phyloP scores from a whole-genome alignment of 2,888 invertebrate genomes.

The Thera britannica region DNA sequence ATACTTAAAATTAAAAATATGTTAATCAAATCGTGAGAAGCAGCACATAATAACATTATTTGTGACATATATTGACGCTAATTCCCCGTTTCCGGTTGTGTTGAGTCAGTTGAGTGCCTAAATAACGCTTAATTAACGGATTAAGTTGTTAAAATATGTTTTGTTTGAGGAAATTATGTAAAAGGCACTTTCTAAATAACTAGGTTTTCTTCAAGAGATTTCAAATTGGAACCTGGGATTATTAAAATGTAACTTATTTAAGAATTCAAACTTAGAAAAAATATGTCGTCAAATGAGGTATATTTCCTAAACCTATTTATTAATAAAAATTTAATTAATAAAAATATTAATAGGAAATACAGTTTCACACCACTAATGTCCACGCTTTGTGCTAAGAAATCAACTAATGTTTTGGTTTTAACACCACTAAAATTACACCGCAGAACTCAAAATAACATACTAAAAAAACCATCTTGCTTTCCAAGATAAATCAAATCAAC shows the following conservation, averaged over 20 bases:
- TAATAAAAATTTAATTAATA: too few relatives aligned
- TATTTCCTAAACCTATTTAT: too few relatives aligned
- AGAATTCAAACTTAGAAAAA: too few relatives aligned
- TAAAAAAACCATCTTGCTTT: too few relatives aligned
- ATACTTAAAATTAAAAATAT: constrained; percentile 33
- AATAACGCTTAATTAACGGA: constrained; percentile 25
- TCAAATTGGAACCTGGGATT: constrained; percentile 5
- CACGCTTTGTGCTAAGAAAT: too few relatives aligned
- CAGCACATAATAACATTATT: constrained; percentile 29
- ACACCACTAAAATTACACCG: too few relatives aligned
- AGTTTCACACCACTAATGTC: too few relatives aligned
- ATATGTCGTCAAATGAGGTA: too few relatives aligned
- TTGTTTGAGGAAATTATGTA: constrained; percentile 18
- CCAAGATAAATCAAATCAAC: background rate
- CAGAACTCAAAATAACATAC: too few relatives aligned
- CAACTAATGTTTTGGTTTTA: too few relatives aligned
- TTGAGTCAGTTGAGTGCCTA: constrained; percentile 30
- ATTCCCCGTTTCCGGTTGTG: constrained; percentile 31
- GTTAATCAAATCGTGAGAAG: constrained; percentile 33
- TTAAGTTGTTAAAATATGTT: constrained; percentile 23
- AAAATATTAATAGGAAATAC: too few relatives aligned
- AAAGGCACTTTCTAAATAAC: constrained; percentile 2
- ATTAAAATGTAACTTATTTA: too few relatives aligned
- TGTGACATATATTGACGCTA: constrained; percentile 33
- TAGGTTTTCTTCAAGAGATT: constrained; percentile 4